Evolutionary conservation across 2,113 vertebrate genomes (phyloP).

Genomic region (Galeopterus variegatus): DNA sequence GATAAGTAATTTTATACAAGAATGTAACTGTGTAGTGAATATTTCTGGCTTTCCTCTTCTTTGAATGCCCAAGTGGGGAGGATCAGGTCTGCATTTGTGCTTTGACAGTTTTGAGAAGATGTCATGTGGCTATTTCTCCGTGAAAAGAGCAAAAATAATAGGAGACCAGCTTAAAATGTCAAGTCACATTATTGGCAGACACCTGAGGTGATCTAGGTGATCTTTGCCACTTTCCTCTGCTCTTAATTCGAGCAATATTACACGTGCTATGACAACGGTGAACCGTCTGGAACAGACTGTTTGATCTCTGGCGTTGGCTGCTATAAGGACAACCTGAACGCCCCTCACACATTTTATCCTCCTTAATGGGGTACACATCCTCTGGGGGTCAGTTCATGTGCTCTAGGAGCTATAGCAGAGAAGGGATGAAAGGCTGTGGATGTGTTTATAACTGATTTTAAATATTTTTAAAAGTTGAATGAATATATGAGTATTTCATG

Average conservation of each 20-base stretch:
- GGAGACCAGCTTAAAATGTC: conserved; percentile 81
- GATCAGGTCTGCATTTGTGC: conserved; percentile 30
- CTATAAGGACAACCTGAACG: not conserved
- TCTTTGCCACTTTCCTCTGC: conserved; percentile 59
- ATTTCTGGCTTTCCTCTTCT: conserved; percentile 48
- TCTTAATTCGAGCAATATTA: conserved; percentile 65
- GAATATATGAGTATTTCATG: not conserved
- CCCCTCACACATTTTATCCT: not conserved
- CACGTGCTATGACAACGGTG: conserved; percentile 50
- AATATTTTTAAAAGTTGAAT: not conserved
- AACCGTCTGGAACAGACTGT: not conserved
- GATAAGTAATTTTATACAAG: conserved; percentile 78
- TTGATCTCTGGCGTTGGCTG: not conserved
- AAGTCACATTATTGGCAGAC: conserved; percentile 79
- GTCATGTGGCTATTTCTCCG: conserved; percentile 70
- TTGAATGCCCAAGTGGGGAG: not conserved
- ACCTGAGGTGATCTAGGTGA: conserved; percentile 72
- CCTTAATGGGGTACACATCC: not conserved
- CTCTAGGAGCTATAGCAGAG: not conserved
- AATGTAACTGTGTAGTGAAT: conserved; percentile 19
- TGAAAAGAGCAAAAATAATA: conserved; percentile 82
- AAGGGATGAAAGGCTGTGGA: not conserved
- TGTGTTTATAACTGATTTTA: not conserved
- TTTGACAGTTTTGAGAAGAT: conserved; percentile 68
- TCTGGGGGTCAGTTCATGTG: not conserved